phyloP scores from a whole-genome alignment of 92 coral and sea anemone species.

The Chrysogorgia sp. region DNA sequence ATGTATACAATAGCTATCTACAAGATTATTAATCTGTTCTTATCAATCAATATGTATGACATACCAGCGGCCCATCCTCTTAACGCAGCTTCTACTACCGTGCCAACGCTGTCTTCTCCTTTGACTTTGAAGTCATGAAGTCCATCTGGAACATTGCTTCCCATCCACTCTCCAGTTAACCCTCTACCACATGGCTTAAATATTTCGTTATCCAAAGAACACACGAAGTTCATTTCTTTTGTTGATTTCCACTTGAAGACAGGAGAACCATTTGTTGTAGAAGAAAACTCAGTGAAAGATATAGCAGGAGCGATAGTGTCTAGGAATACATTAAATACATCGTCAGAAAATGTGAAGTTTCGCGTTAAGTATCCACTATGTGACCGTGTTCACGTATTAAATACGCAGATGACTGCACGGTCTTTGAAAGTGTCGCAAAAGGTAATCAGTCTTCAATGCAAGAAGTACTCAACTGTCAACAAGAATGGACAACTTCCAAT shows the following conservation, averaged over 20 bases:
- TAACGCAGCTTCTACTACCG: slow-evolving; percentile 1
- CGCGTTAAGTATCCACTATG: too few relatives aligned
- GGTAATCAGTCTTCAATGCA: slow-evolving; percentile 5
- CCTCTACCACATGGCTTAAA: slow-evolving; percentile 17
- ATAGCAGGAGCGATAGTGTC: neutral
- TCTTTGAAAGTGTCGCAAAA: slow-evolving; percentile 11
- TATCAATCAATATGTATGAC: neutral
- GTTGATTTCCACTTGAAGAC: slow-evolving; percentile 1
- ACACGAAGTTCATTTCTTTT: neutral
- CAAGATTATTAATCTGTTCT: neutral
- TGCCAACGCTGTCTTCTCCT: slow-evolving; percentile 18
- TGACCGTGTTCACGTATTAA: too few relatives aligned
- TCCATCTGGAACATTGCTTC: slow-evolving; percentile 27
- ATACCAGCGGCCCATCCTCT: slow-evolving; percentile 14
- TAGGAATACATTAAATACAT: neutral
- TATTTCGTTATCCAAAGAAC: slow-evolving; percentile 6
- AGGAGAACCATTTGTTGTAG: neutral
- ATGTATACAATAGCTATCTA: too few relatives aligned
- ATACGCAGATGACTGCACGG: slow-evolving; percentile 45
- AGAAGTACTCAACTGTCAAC: slow-evolving; percentile 25
- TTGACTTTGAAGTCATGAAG: slow-evolving; percentile 14
- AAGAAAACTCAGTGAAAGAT: neutral
- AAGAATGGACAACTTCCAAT: slow-evolving; percentile 25
- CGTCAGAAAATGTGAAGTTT: too few relatives aligned
- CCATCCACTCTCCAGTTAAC: slow-evolving; percentile 4